A percentile compares a stretch with the other conserved stretches of the same genome.
These are phyloP conservation scores for Calliopum simillimum DNA, from an alignment of 2,888 invertebrate species.

Conservation along the genomic window DNA sequence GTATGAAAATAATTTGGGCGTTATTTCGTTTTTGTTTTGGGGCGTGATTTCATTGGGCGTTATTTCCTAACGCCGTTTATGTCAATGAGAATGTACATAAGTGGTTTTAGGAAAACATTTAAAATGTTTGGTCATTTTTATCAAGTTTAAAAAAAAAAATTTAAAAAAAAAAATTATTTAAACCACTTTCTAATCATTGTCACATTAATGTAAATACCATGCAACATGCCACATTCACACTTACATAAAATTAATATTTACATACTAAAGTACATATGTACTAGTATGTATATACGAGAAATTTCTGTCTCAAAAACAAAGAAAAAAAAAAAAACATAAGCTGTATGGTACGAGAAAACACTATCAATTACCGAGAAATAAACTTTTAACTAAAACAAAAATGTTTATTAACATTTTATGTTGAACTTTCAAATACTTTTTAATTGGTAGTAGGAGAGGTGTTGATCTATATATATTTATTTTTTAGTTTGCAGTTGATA, in stretches of 20 bases:
- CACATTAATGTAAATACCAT: no score
- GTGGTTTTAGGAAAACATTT: no score
- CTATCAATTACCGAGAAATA: not conserved
- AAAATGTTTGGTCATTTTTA: no score
- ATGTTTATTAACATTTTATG: not conserved
- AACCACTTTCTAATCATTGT: no score
- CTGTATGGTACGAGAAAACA: constrained; percentile 2
- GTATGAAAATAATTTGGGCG: no score
- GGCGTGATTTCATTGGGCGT: no score
- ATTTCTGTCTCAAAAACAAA: constrained; percentile 44
- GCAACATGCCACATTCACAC: constrained; percentile 58
- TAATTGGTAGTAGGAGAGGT: constrained; percentile 65
- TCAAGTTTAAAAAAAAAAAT: no score
- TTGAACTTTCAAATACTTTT: not conserved
- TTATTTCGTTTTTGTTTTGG: no score
- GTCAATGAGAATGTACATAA: no score
- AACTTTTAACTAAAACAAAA: constrained; percentile 1
- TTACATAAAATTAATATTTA: constrained; percentile 42
- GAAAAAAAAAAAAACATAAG: constrained; percentile 35
- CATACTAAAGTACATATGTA: no score
- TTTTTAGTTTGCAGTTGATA: constrained; percentile 36
- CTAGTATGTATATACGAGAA: constrained; percentile 44
- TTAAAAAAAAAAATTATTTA: no score
- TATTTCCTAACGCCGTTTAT: no score
- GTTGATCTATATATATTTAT: constrained; percentile 66